Evolutionary conservation across 2,888 invertebrate genomes (phyloP), one percentile per base, ranked within the genome.

Genomic region (Diachrysia chrysitis): DNA sequence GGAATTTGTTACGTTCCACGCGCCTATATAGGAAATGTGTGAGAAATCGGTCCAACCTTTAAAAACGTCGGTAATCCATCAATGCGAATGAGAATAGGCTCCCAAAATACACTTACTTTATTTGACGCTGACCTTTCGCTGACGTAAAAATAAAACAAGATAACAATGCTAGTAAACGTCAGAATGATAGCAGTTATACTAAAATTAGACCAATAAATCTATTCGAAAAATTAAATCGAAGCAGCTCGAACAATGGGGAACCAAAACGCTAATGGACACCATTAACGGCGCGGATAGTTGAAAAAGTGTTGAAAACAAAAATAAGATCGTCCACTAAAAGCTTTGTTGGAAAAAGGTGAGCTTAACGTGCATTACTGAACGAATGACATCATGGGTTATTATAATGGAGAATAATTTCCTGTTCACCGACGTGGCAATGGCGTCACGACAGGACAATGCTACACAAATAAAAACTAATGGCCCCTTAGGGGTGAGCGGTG

Each of bases 381-480:
- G 82, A 86, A 84, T 84, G 87, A 86, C 86, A 83, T 81, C 86
- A 85, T 83, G 83, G 85, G 82, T 86, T 87, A 85, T 86, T 87
- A 87, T 89, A 89, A 89, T 89, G 87, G 85, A 85, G 87, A 87
- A 90, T 90, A 90, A 90, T 92, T 91, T 90, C 90, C 89, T 87
- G 89, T 84, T 85, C 82, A 82, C 80, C 84, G 83, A 79, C 83
- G 82, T 78, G 79, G 83, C 80, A 81, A 81, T 83, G 83, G 81
- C 74, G 81, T 79, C 79, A 71, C 79, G 83, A 78, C 85, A 87
- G 90, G 90, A 91, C 92, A 92, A 92, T 89, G 87, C 81, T 84
- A 83, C 87, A 85, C 91, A 92, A 90, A 91, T 91, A 91, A 90
- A 90, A 90, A 91, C 90, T 91, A 91, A 92, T 92, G 92, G 90